These are phyloP conservation scores for Heloderma charlesbogerti DNA, from an alignment of 2,113 vertebrate species.

Conservation along the genomic window DNA sequence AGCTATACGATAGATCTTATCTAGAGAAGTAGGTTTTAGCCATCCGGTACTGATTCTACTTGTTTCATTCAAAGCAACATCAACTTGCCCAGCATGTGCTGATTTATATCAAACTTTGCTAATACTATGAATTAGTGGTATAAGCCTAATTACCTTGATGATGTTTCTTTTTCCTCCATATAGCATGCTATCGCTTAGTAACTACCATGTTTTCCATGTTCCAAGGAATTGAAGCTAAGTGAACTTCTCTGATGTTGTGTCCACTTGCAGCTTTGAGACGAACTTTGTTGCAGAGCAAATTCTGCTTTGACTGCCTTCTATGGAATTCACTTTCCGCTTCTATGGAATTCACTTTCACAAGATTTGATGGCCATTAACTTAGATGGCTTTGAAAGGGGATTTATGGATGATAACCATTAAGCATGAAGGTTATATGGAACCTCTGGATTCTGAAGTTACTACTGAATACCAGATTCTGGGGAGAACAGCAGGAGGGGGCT, in stretches of 20 bases:
- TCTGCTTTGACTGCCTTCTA: neutral
- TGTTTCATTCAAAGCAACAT: too few relatives aligned
- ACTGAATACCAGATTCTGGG: neutral
- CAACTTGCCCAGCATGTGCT: too few relatives aligned
- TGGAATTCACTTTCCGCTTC: neutral
- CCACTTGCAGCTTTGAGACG: neutral
- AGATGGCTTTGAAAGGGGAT: neutral
- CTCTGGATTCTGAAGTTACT: neutral
- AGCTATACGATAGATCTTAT: too few relatives aligned
- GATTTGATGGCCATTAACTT: neutral
- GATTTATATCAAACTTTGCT: too few relatives aligned
- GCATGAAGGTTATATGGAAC: neutral
- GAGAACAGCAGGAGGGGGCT: neutral
- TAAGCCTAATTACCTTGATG: slow-evolving; percentile 5
- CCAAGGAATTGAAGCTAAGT: neutral
- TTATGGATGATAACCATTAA: neutral
- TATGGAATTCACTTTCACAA: neutral
- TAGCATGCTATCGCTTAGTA: neutral
- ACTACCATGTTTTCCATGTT: too few relatives aligned
- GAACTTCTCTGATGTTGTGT: neutral
- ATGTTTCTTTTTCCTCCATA: neutral
- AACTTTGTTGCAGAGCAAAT: neutral
- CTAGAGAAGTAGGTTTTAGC: too few relatives aligned
- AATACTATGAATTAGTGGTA: neutral
- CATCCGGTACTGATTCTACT: too few relatives aligned